Evolutionary conservation across 2,888 invertebrate species (phyloP).

Genomic region (Oxytorus armatus): DNA sequence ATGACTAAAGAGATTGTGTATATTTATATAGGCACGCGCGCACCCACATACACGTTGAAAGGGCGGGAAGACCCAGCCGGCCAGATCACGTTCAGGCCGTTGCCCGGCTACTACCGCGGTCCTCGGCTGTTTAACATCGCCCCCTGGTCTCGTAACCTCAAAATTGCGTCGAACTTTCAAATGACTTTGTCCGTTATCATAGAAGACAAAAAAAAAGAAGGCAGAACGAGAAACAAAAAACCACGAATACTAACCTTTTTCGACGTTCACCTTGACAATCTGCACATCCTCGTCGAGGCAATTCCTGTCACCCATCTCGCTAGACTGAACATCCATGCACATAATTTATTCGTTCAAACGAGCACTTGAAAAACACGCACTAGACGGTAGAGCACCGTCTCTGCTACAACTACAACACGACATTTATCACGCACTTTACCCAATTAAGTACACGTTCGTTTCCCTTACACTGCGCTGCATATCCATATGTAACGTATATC

Average conservation of each 20-base stretch:
- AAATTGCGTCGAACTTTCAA: background rate
- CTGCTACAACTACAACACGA: conserved; percentile 71
- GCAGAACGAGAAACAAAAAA: background rate
- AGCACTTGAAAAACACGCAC: conserved; percentile 74
- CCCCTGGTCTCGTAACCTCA: conserved; percentile 50
- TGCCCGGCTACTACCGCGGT: conserved; percentile 32
- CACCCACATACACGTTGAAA: conserved; percentile 48
- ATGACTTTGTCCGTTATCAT: background rate
- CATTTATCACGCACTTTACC: conserved; percentile 75
- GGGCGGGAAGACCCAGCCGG: conserved; percentile 65
- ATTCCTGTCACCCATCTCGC: conserved; percentile 82
- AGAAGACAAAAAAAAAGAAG: background rate
- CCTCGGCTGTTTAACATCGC: conserved; percentile 21
- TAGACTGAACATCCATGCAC: conserved; percentile 83
- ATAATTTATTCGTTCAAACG: conserved; percentile 77
- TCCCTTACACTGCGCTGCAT: background rate
- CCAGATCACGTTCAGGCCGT: conserved; percentile 14
- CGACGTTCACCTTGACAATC: conserved; percentile 80
- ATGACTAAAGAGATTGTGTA: background rate
- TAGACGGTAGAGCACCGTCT: conserved; percentile 75
- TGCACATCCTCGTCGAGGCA: conserved; percentile 81
- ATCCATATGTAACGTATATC: conserved; percentile 18
- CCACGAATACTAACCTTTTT: conserved; percentile 76
- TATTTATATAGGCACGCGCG: background rate
- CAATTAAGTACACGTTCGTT: background rate